phyloP scores from a whole-genome alignment of 2,888 invertebrate genomes.

The Meiosimyza platycephala region DNA sequence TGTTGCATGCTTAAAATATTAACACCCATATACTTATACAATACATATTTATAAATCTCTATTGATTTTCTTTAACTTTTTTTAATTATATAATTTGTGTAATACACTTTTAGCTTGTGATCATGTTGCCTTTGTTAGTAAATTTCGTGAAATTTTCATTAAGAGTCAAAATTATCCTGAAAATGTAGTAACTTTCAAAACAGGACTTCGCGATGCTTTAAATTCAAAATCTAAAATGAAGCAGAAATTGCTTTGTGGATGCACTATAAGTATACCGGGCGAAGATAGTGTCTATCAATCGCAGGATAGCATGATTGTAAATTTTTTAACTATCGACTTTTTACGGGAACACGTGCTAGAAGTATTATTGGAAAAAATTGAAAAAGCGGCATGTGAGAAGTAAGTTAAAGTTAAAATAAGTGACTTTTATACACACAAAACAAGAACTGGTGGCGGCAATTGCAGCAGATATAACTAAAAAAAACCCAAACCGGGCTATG shows the following conservation, averaged over 20 bases:
- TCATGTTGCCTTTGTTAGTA: conserved; percentile 69
- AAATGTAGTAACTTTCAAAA: conserved; percentile 70
- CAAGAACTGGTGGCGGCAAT: too few species aligned
- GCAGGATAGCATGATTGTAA: conserved; percentile 73
- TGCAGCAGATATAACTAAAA: too few species aligned
- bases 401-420: conserved; percentile 42
- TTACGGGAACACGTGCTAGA: conserved; percentile 73
- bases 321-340: conserved; percentile 73
- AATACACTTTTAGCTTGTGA: conserved; percentile 60
- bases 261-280: conserved; percentile 60
- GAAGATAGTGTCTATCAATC: conserved; percentile 61
- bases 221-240: conserved; percentile 52
- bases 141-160: conserved; percentile 67
- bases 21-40: too few species aligned
- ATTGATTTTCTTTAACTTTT: not conserved
- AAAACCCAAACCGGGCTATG: too few species aligned
- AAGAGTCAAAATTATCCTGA: conserved; percentile 69
- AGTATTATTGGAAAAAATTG: conserved; percentile 73
- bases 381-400: conserved; percentile 70
- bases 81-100: conserved; percentile 6
- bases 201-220: conserved; percentile 67
- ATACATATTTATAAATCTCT: not conserved
- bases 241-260: conserved; percentile 61
- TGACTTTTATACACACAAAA: too few species aligned
- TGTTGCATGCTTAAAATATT: too few species aligned